Evolutionary conservation across 2,113 vertebrate genomes (phyloP), one percentile per base, ranked within the genome.

Genomic region (Vulpes vulpes): DNA sequence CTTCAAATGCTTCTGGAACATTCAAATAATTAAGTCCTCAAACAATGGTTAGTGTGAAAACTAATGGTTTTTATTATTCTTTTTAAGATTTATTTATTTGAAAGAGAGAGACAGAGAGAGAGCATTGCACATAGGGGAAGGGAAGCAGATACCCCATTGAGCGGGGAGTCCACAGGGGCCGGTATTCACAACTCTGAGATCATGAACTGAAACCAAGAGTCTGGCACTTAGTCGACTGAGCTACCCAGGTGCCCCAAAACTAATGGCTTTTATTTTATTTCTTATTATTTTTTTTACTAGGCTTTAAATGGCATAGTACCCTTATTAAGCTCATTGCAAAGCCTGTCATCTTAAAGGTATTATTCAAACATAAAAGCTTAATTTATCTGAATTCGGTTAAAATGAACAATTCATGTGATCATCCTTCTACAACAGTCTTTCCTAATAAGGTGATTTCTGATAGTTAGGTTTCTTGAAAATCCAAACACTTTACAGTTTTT

Each of bases 401-500:
- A 51, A 86, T 20, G 38, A 89, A 85, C 32, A 86, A 93, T 55
- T 82, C 86, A 74, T 78, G 81, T 3, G 3, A 38, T 84, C 94
- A 32, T 81, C 85, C 82, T 89, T 83, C 30, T 22, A 76, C 1
- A 57, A 49, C 38, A 87, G 62, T 93, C 94, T 97, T 96, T 79
- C 97, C 96, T 97, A 97, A 96, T 94, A 97, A 97, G 95, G 97
- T 11, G 32, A 95, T 83, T 92, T 76, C 60, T 43, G 57, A 89
- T 20, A 86, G 92, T 64, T 15, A 88, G 79, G 94, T 93, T 91
- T 94, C 73, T 89, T 89, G 82, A 96, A 97, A 96, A 79, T 94
- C 78, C 62, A 96, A 98, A 97, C 82, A 97, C 89, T 95, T 97
- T 17, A 93, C 76, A 89, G 79, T 87, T 97, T 95, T 93, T 78